Evolutionary conservation across 2,113 vertebrate genomes (phyloP).

Genomic region (Cyanoliseus patagonus): DNA sequence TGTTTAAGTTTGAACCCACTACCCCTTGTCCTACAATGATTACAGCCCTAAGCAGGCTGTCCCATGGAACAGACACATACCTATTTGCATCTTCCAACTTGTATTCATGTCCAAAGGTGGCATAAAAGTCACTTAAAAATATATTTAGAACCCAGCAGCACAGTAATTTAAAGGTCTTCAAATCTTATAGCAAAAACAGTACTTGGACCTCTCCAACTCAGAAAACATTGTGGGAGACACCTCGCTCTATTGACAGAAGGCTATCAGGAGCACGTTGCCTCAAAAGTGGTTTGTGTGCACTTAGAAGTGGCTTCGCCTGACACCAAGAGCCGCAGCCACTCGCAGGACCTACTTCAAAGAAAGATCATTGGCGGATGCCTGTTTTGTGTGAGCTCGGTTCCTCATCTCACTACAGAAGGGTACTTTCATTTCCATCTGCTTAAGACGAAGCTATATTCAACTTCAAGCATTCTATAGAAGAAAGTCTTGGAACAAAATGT

Average conservation of each 20-base stretch:
- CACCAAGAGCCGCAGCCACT: background rate
- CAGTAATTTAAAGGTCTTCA: background rate
- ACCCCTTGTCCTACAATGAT: no score
- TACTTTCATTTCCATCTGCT: background rate
- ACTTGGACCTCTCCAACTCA: background rate
- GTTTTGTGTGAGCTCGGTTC: background rate
- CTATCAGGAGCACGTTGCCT: background rate
- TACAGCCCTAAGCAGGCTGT: background rate
- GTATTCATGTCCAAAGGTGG: background rate
- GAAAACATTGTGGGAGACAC: background rate
- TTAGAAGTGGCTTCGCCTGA: background rate
- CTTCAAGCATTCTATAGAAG: background rate
- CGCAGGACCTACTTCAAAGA: background rate
- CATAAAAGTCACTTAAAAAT: background rate
- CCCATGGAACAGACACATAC: background rate
- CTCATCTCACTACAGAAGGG: background rate
- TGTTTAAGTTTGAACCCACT: no score
- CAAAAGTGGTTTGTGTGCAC: background rate
- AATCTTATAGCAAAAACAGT: background rate
- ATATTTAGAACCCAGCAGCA: background rate
- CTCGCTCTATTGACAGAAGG: accelerated
- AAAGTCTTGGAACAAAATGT: slow-evolving; percentile 4
- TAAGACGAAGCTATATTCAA: background rate
- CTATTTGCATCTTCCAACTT: background rate
- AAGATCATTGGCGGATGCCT: background rate